These are phyloP conservation scores for Hapalemur alaotrensis DNA, from an alignment of 2,797 vertebrate genomes.

Conservation along the genomic window DNA sequence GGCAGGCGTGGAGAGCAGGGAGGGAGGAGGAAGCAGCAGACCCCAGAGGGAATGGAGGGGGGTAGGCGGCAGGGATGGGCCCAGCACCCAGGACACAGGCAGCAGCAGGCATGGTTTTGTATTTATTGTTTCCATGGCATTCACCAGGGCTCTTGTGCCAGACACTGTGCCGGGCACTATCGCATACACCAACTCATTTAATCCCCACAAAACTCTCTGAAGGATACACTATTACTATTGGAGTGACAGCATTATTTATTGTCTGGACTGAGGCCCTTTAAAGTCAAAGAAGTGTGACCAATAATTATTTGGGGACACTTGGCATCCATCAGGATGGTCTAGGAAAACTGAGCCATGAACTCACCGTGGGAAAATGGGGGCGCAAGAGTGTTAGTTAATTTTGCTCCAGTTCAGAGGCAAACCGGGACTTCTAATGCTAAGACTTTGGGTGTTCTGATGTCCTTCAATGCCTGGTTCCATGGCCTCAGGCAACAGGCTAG, in stretches of 20 bases:
- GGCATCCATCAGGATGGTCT: not conserved
- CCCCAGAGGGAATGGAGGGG: too few species aligned
- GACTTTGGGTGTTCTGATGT: not conserved
- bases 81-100: not conserved
- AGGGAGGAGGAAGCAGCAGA: not conserved
- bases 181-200: not conserved
- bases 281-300: not conserved
- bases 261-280: not conserved
- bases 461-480: not conserved
- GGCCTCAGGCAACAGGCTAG: not conserved
- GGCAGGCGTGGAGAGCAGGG: fast-evolving
- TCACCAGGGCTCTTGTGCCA: not conserved
- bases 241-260: not conserved
- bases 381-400: not conserved
- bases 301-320: not conserved
- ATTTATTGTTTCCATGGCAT: not conserved
- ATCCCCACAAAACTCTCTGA: not conserved
- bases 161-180: not conserved
- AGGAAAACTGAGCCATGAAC: not conserved
- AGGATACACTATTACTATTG: not conserved
- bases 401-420: not conserved
- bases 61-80: fast-evolving
- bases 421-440: not conserved
- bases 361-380: not conserved
- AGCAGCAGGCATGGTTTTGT: not conserved